A percentile compares a stretch with the other conserved stretches of the same genome.
Conservation (phyloP, 2,113 vertebrate species). For the Gambusia affinis region DNA sequence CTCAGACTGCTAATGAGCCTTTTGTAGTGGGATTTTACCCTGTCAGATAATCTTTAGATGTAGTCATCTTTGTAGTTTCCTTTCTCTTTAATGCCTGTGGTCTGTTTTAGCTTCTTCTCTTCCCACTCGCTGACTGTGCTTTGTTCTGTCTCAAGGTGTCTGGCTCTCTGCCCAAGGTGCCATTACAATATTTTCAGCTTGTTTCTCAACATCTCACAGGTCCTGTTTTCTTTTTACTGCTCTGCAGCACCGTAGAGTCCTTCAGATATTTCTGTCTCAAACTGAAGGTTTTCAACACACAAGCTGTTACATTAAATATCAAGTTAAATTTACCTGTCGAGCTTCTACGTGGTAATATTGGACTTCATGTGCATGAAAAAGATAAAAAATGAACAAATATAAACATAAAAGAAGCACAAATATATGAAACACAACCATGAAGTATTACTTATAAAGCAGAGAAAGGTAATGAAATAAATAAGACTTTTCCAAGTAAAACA, state of each 20-base stretch:
- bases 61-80: constrained; percentile 9
- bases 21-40: constrained; percentile 23
- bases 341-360: background rate
- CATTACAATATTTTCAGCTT: constrained; percentile 61
- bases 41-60: constrained; percentile 56
- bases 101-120: background rate
- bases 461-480: background rate
- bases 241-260: constrained; percentile 19
- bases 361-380: background rate
- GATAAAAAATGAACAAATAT: background rate
- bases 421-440: no score
- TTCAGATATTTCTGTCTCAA: constrained; percentile 22
- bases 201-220: constrained; percentile 45
- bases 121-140: constrained; percentile 22
- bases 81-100: background rate
- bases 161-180: constrained; percentile 61
- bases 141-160: constrained; percentile 50
- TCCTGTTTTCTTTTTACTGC: constrained; percentile 20
- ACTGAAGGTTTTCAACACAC: background rate
- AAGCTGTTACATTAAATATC: background rate
- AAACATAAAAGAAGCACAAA: no score
- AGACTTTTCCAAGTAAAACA: background rate
- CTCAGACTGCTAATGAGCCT: constrained; percentile 73
- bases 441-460: no score
- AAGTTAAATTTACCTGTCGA: background rate